Evolutionary conservation across 1,140 invertebrate species (phyloP).

Genomic region (Parasteatoda tepidariorum): DNA sequence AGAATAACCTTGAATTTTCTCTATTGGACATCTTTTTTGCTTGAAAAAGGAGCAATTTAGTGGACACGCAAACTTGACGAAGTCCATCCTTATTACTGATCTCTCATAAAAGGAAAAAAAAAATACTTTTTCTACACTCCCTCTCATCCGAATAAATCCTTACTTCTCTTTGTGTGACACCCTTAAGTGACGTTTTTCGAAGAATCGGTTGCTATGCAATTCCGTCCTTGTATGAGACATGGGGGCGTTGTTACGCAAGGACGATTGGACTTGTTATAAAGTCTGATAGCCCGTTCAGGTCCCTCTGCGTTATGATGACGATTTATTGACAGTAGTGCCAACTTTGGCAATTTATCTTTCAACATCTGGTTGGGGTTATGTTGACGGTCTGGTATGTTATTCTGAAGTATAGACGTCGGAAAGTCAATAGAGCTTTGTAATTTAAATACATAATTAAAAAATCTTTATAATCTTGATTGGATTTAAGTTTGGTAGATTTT

Average conservation of each 20-base stretch:
- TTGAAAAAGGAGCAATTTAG: too few species aligned
- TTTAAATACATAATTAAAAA: too few species aligned
- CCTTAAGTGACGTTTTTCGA: not conserved
- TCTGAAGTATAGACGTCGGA: not conserved
- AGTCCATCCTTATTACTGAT: too few species aligned
- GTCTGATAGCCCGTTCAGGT: conserved; percentile 34
- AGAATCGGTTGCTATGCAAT: conserved; percentile 51
- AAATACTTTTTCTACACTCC: not conserved
- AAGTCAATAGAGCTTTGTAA: not conserved
- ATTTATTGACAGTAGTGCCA: conserved; percentile 3
- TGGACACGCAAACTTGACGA: too few species aligned
- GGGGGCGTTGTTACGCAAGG: conserved; percentile 44
- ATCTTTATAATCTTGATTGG: too few species aligned
- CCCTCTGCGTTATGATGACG: conserved; percentile 9
- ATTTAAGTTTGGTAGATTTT: too few species aligned
- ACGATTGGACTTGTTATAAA: conserved; percentile 52
- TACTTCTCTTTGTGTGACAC: conserved; percentile 36
- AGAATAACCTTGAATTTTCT: too few species aligned
- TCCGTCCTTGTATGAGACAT: conserved; percentile 20
- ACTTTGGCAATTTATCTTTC: conserved; percentile 5
- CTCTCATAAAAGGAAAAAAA: too few species aligned
- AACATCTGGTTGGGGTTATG: not conserved
- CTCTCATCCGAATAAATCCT: not conserved
- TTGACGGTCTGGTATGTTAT: not conserved
- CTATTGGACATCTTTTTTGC: too few species aligned